Base-by-base conservation (phyloP, 2,888 invertebrate species). In the Siphonodentalium dalli region DNA sequence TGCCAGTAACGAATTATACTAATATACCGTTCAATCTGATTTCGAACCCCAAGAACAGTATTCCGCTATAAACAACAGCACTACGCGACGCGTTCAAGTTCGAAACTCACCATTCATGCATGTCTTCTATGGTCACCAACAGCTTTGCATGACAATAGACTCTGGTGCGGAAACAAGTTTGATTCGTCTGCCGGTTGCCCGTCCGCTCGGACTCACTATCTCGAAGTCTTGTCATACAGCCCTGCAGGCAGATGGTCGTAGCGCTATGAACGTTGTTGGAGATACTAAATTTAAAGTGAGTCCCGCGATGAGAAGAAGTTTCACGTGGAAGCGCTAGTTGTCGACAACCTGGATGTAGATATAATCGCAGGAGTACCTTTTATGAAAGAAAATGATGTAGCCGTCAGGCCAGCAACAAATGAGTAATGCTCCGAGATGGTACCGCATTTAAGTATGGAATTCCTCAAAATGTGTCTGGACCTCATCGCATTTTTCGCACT, bases 321-420 rank as follows among this genome's bases (percentile, higher is more conserved):
- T n/a, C n/a, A n/a, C n/a, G n/a, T n/a, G n/a, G n/a, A n/a, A n/a
- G n/a, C n/a, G n/a, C n/a, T n/a, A n/a, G n/a, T n/a, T n/a, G n/a
- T n/a, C n/a, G n/a, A n/a, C n/a, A n/a, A n/a, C 27, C 18, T 53
- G 8, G 54, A 54, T 37, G 42, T 41, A 3, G 52, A 54, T 21
- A 37, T 54, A 18, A 11, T 54, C n/a, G 54, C 44, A 31, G 54
- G 54, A 5, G 37, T 20, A 13, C 50, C 54, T 5, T 54, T 53
- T 31, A 46, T 60, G 44, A 45, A 33, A 13, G 15, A 28, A 13
- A 60, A 60, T 45, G 60, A 53, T 20, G 44, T 60, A n/a, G n/a
- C 37, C 9, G 41, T 60, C 15, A 31, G 44, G 15, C 47, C 53
- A 6, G n/a, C n/a, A n/a, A n/a, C n/a, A n/a, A n/a, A n/a, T n/a